Conservation (phyloP, 2,113 vertebrate genomes). For the Tringa solitaria region DNA sequence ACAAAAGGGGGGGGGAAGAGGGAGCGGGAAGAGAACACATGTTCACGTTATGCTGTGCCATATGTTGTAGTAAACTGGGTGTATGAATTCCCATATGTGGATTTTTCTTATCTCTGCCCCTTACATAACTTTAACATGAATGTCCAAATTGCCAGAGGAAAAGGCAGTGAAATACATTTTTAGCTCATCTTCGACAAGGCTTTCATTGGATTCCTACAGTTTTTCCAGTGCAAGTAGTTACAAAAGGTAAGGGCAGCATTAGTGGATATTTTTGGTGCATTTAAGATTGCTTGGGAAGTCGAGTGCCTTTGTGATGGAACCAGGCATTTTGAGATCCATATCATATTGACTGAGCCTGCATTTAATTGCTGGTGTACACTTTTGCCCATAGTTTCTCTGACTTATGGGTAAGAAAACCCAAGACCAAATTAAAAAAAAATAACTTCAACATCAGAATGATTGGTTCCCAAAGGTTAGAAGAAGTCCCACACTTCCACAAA, state of each 20-base stretch:
- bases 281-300: neutral
- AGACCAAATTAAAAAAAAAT: neutral
- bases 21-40: neutral
- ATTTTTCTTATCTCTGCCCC: slow-evolving; percentile 36
- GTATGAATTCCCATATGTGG: slow-evolving; percentile 33
- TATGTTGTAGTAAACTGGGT: slow-evolving; percentile 58
- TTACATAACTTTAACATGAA: slow-evolving; percentile 47
- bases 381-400: neutral
- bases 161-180: neutral
- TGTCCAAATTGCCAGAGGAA: slow-evolving; percentile 45
- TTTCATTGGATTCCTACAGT: neutral
- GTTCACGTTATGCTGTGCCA: neutral
- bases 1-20: fast-evolving
- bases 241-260: neutral
- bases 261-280: neutral
- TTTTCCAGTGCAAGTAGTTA: neutral
- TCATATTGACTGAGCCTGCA: neutral
- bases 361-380: neutral
- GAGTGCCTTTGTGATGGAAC: neutral
- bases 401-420: neutral
- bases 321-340: neutral
- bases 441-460: neutral
- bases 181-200: neutral
- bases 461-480: neutral
- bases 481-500: neutral